phyloP scores from a whole-genome alignment of 2,797 vertebrate species.

The Gymnoscopelus microlampas region DNA sequence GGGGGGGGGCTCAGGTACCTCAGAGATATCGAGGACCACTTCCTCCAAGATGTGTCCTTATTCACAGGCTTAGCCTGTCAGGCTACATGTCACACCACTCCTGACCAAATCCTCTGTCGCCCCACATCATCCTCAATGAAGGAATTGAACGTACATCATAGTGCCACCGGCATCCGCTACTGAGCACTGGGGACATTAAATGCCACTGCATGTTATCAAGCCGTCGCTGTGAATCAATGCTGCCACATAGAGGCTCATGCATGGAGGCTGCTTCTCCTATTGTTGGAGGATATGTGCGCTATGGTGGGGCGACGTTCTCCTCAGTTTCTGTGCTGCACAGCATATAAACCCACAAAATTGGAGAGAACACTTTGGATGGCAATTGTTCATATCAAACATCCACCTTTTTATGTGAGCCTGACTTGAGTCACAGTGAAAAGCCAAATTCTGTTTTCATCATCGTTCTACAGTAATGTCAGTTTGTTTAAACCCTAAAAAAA shows the following conservation, averaged over 20 bases:
- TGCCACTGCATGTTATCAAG: conserved; percentile 78
- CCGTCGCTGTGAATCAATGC: conserved; percentile 65
- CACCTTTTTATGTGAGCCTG: no score
- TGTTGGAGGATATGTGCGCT: conserved; percentile 57
- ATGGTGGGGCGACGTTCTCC: conserved; percentile 39
- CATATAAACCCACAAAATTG: conserved; percentile 5
- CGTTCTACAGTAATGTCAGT: no score
- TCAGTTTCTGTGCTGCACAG: conserved; percentile 23
- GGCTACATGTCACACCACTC: conserved; percentile 69
- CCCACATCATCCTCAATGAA: conserved; percentile 73
- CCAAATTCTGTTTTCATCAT: no score
- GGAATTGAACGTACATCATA: conserved; percentile 70
- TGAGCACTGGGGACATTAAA: conserved; percentile 78
- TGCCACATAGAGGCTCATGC: conserved; percentile 72
- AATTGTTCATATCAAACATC: no score
- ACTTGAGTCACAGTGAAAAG: no score
- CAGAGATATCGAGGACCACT: conserved; percentile 20
- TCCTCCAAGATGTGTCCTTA: conserved; percentile 40
- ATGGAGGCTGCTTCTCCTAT: conserved; percentile 70
- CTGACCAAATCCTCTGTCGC: conserved; percentile 76
- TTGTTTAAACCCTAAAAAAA: no score
- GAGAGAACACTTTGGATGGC: conserved; percentile 13
- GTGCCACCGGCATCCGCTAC: conserved; percentile 68
- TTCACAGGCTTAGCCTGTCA: conserved; percentile 43
- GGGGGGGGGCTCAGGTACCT: conserved; percentile 33